These are phyloP conservation scores for Salvator merianae DNA, from an alignment of 2,113 vertebrate species.

Conservation along the genomic window DNA sequence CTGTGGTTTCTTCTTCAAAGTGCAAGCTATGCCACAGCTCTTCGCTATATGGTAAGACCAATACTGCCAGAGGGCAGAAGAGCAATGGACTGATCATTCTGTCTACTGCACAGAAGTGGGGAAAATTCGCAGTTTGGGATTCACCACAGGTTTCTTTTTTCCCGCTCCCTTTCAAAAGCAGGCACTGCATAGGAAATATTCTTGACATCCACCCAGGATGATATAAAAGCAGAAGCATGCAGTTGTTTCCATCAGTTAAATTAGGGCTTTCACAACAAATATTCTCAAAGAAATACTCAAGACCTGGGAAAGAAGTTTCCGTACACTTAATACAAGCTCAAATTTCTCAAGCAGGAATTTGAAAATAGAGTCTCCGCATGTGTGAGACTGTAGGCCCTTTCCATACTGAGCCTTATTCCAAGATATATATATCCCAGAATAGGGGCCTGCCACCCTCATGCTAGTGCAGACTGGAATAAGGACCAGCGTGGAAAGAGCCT, in stretches of 20 bases:
- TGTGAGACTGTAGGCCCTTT: not conserved
- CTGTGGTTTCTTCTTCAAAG: not conserved
- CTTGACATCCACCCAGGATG: not conserved
- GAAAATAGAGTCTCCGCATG: not conserved
- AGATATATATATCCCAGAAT: no score
- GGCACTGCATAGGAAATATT: not conserved
- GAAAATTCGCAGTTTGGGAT: not conserved
- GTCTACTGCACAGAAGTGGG: not conserved
- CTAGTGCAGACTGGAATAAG: no score
- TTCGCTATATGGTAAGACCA: not conserved
- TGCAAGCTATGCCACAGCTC: not conserved
- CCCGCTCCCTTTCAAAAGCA: not conserved
- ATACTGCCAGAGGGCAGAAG: not conserved
- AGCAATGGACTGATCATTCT: not conserved
- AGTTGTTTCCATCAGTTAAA: not conserved
- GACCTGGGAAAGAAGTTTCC: conserved; percentile 30
- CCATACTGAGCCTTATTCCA: no score
- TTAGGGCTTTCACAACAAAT: not conserved
- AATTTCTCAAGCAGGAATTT: conserved; percentile 35
- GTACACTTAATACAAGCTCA: not conserved
- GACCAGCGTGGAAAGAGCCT: no score
- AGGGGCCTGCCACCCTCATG: no score
- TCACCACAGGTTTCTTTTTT: not conserved
- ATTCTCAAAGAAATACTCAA: not conserved
- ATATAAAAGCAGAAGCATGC: not conserved